Percentiles rank a stretch among this genome's conserved stretches.
Evolutionary conservation across 2,113 vertebrate species (phyloP).

Genomic region (Grammomys dolichurus): DNA sequence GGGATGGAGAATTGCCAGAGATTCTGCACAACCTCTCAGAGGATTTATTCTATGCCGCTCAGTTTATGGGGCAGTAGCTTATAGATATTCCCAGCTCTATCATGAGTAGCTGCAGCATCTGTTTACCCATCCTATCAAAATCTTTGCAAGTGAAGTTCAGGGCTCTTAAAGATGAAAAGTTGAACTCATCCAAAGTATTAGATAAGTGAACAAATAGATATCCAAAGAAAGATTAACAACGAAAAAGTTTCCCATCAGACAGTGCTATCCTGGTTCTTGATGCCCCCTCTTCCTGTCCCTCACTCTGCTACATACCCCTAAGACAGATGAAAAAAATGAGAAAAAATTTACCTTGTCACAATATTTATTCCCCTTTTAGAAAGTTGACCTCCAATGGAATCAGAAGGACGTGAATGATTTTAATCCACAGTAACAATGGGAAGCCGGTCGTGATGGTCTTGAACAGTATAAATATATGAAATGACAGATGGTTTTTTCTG

Average conservation of each 20-base stretch:
- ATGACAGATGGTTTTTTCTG: slow-evolving; percentile 87
- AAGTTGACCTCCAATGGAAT: slow-evolving; percentile 85
- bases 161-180: not conserved
- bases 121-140: slow-evolving; percentile 8
- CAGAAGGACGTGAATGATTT: slow-evolving; percentile 86
- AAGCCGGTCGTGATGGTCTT: slow-evolving; percentile 73
- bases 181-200: not conserved
- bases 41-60: not conserved
- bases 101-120: not conserved
- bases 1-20: not conserved
- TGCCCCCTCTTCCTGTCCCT: slow-evolving; percentile 5
- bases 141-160: not conserved
- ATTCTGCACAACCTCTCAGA: not conserved
- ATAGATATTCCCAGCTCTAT: not conserved
- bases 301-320: not conserved
- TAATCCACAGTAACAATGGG: slow-evolving; percentile 87
- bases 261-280: not conserved
- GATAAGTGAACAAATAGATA: not conserved
- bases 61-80: not conserved
- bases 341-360: slow-evolving; percentile 78
- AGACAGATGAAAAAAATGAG: slow-evolving; percentile 23
- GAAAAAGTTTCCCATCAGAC: not conserved
- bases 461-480: slow-evolving; percentile 85
- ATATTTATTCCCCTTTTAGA: slow-evolving; percentile 77
- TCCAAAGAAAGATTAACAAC: not conserved